Percentiles rank a stretch among this genome's conserved stretches.
These are phyloP conservation scores for Pristionchus maxplancki DNA, from an alignment of 2,888 invertebrate species.

Conservation along the genomic window DNA sequence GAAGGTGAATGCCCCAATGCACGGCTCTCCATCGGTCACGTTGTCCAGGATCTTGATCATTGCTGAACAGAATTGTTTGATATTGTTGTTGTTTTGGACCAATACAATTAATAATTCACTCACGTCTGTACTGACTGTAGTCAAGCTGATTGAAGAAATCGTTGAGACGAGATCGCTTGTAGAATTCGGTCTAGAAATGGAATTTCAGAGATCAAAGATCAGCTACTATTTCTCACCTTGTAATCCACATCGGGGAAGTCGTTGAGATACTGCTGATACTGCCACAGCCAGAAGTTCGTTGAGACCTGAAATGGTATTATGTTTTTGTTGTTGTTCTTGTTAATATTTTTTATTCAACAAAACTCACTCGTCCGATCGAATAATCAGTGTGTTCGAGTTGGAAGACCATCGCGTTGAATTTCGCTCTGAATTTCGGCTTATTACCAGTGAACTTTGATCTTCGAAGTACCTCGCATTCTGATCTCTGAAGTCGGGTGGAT, in stretches of 20 bases:
- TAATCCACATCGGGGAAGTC: constrained; percentile 75
- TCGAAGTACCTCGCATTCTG: constrained; percentile 52
- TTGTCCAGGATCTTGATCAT: constrained; percentile 72
- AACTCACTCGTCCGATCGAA: constrained; percentile 73
- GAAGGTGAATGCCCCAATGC: constrained; percentile 75
- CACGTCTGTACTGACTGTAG: constrained; percentile 74
- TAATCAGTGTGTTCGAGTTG: constrained; percentile 73
- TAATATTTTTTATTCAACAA: neutral
- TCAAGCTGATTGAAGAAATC: constrained; percentile 76
- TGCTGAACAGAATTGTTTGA: constrained; percentile 58
- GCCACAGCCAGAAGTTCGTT: constrained; percentile 74
- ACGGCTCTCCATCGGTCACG: constrained; percentile 72
- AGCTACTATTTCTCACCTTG: constrained; percentile 32
- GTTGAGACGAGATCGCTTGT: constrained; percentile 70
- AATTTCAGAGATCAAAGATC: neutral
- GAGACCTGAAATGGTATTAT: constrained; percentile 63
- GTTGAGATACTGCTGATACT: constrained; percentile 76
- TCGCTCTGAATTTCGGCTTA: constrained; percentile 59
- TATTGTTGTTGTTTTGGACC: neutral
- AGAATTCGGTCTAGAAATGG: constrained; percentile 68
- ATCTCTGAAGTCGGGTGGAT: constrained; percentile 75
- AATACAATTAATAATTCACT: neutral
- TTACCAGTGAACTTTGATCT: constrained; percentile 64
- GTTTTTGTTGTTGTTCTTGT: no score
- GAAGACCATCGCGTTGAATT: constrained; percentile 75